Base-by-base conservation (phyloP, 1,140 invertebrate genomes). In the Onthophagus taurus region DNA sequence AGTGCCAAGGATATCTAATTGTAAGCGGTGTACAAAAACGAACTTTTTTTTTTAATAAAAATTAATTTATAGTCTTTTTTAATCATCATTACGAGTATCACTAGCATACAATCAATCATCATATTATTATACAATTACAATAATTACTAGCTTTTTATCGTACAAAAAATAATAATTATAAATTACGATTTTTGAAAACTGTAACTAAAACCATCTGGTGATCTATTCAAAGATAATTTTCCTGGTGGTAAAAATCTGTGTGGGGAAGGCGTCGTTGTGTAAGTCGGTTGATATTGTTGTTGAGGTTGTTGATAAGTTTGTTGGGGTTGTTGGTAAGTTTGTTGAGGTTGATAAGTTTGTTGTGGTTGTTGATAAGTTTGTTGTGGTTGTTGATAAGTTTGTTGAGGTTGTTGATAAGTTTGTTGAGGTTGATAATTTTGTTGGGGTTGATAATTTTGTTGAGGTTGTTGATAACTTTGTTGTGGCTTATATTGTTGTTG, bases 181-280 rank as follows among this genome's bases (percentile, higher is more conserved):
- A 43, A 29, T 51, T 53, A 59, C 42, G 66, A 59, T 59, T 81
- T 85, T 67, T 77, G 82, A 71, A 87, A 88, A 33, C 74, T 80
- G 65, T 85, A 89, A 50, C 81, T 81, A 65, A 80, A 88, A 47
- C 86, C 86, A 58, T 88, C 85, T 13, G 84, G 85, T 30, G 81
- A 85, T 62, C 86, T 72, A 71, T 86, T 87, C 49, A 89, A 73
- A 53, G 76, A 79, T 42, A 89, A 74, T 61, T 88, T 87, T 44
- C 85, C 85, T 2, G 85, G 83, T 14, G 83, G 84, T 59, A 80
- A 83, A 66, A 85, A 85, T 51, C 81, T 73, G 47, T 76, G 72
- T 1, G 83, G 77, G 9, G 76, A 67, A 31, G 74, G 76, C 12
- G 83, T 84, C 17, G 80, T 82, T 4, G 59, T 62, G 59, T 45